Evolutionary conservation across 2,113 vertebrate species (phyloP).

Genomic region (Salvelinus sp.): DNA sequence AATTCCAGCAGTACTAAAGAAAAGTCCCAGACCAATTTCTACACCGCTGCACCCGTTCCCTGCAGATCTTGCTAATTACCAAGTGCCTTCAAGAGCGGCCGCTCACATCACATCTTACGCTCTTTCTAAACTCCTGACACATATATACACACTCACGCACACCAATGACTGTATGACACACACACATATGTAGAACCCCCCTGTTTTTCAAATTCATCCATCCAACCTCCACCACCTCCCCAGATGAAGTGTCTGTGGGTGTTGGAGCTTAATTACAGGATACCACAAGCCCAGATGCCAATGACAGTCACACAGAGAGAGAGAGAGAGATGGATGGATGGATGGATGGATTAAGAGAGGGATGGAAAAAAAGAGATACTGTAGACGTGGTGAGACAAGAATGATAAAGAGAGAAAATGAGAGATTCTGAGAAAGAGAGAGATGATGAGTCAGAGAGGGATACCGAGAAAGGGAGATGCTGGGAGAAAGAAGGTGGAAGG

Average conservation of each 20-base stretch:
- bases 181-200: not conserved
- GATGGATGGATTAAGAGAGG: not conserved
- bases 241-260: constrained; percentile 16
- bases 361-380: constrained; percentile 69
- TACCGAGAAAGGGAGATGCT: not conserved
- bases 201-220: constrained; percentile 14
- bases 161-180: not conserved
- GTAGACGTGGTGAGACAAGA: constrained; percentile 70
- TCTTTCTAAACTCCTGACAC: not conserved
- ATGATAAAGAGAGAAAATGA: not conserved
- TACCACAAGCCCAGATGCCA: constrained; percentile 22
- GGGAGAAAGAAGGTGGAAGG: constrained; percentile 57
- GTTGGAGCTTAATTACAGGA: constrained; percentile 24
- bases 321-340: constrained; percentile 46
- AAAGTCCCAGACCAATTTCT: constrained; percentile 47
- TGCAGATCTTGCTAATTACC: constrained; percentile 34
- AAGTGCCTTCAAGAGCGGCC: constrained; percentile 12
- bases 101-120: constrained; percentile 10
- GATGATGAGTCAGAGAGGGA: not conserved
- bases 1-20: not conserved
- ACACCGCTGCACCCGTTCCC: constrained; percentile 22
- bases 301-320: not conserved
- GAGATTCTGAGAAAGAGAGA: constrained; percentile 23
- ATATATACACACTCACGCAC: not conserved
- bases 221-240: constrained; percentile 1